A percentile compares a stretch with the other conserved stretches of the same genome.
phyloP scores from a whole-genome alignment of 1,140 invertebrate genomes.

The Drosophila nikananu region DNA sequence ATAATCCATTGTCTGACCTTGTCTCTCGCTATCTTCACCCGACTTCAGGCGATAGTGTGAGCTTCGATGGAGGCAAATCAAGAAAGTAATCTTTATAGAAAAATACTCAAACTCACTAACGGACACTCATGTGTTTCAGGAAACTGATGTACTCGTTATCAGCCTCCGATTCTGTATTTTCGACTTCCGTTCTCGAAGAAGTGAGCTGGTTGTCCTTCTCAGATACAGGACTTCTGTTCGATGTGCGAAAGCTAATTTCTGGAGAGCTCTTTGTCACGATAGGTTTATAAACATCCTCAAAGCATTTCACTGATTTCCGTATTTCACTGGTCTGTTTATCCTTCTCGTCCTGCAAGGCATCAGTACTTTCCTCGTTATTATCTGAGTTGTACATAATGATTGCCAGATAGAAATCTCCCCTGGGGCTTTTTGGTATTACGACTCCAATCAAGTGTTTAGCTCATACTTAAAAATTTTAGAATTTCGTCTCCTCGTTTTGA shows the following conservation, averaged over 20 bases:
- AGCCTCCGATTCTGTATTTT: not conserved
- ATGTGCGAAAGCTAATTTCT: not conserved
- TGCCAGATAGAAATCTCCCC: constrained; percentile 3
- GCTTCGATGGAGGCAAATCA: not conserved
- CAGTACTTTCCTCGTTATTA: constrained; percentile 1
- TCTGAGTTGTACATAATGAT: constrained; percentile 30
- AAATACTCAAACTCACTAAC: constrained; percentile 26
- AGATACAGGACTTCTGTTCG: not conserved
- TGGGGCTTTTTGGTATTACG: not conserved
- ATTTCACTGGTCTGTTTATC: constrained; percentile 6
- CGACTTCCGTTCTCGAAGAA: not conserved
- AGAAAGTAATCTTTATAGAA: not conserved
- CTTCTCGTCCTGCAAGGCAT: constrained; percentile 2
- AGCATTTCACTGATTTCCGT: constrained; percentile 10
- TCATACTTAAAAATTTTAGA: constrained; percentile 21
- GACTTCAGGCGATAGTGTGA: constrained; percentile 11
- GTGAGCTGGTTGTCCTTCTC: not conserved
- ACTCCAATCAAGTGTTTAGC: constrained; percentile 18
- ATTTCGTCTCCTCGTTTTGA: constrained; percentile 11
- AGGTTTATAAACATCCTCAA: constrained; percentile 3
- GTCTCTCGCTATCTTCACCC: not conserved
- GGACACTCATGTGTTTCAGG: constrained; percentile 9
- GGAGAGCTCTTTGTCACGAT: constrained; percentile 3
- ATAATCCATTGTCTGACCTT: constrained; percentile 11
- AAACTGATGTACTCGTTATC: constrained; percentile 2